Percentiles rank a stretch among this genome's conserved stretches.
Evolutionary conservation across 2,797 vertebrate species (phyloP).

Genomic region (Salarias fasciatus): DNA sequence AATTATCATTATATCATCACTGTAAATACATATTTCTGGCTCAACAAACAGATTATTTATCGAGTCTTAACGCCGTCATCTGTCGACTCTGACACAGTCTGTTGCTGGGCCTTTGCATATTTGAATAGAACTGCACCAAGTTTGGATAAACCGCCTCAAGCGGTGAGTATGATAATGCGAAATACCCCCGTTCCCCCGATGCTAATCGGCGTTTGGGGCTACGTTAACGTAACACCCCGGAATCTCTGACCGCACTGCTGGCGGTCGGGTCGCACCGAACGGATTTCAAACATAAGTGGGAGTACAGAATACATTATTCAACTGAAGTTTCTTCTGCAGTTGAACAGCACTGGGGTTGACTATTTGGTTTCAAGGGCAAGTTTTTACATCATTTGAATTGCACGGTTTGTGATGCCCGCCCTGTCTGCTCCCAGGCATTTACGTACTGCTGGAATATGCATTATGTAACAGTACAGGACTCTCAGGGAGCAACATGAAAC

Average conservation of each 20-base stretch:
- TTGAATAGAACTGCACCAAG: neutral
- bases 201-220: constrained; percentile 4
- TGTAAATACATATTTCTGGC: neutral
- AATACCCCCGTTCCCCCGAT: neutral
- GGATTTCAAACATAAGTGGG: constrained; percentile 8
- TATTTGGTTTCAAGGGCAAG: constrained; percentile 1
- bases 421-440: neutral
- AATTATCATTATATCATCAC: neutral
- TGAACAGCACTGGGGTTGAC: neutral
- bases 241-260: neutral
- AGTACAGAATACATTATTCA: neutral
- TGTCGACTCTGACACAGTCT: neutral
- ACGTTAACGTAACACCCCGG: constrained; percentile 6
- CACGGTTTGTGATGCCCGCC: neutral
- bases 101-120: constrained; percentile 12
- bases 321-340: neutral
- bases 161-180: neutral
- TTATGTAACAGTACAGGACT: constrained; percentile 22
- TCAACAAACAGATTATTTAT: neutral
- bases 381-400: constrained; percentile 1
- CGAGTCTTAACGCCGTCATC: neutral
- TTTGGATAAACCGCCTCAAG: neutral
- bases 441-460: constrained; percentile 14
- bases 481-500: constrained; percentile 13
- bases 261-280: too few species aligned